Conservation (phyloP, 2,797 vertebrate genomes). For the Remorina albescens region DNA sequence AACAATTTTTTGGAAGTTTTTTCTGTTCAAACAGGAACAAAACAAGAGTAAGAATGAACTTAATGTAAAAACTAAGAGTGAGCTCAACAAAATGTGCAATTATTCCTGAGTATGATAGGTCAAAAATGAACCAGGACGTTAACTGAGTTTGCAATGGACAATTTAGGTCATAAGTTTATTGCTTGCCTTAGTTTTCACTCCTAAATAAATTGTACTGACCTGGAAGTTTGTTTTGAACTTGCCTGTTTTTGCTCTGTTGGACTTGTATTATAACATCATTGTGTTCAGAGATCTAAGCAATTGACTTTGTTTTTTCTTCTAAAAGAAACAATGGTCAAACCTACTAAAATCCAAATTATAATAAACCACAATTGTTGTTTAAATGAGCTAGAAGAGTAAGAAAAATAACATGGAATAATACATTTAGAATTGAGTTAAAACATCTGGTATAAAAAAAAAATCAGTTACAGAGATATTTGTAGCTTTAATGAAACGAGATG, state of each 20-base stretch:
- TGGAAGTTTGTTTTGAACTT: neutral
- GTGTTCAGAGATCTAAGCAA: neutral
- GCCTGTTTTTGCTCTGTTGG: neutral
- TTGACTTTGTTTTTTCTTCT: neutral
- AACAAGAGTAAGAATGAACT: neutral
- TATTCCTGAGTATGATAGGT: neutral
- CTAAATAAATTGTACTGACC: neutral
- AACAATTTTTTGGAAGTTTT: neutral
- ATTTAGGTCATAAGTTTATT: neutral
- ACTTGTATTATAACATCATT: neutral
- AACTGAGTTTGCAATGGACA: neutral
- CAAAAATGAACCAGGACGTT: neutral
- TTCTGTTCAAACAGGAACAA: neutral
- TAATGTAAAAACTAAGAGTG: neutral
- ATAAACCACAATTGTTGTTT: neutral
- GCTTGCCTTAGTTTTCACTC: neutral
- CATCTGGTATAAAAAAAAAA: conserved; percentile 36
- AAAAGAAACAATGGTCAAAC: neutral
- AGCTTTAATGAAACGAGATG: neutral
- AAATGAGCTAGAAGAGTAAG: conserved; percentile 12
- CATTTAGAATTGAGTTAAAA: conserved; percentile 21
- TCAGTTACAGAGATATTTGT: neutral
- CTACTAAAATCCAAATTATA: neutral
- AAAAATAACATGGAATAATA: conserved; percentile 12
- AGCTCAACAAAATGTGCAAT: neutral